Percentiles rank a stretch among this genome's conserved stretches.
Conservation (phyloP, 1,140 invertebrate species). For the Neuroterus valhalla region DNA sequence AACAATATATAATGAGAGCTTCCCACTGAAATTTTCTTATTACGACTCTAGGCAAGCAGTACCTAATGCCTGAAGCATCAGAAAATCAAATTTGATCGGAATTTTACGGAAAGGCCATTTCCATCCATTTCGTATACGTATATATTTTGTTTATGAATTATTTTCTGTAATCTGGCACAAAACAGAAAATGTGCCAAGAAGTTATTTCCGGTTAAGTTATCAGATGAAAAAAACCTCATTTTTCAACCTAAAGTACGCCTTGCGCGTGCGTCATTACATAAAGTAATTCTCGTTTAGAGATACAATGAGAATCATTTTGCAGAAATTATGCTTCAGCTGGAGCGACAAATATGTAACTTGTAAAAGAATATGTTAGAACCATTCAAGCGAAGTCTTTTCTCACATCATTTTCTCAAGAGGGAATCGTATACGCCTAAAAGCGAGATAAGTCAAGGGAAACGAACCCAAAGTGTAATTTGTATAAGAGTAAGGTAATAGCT, state of each 20-base stretch:
- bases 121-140: too few species aligned
- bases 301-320: slow-evolving; percentile 15
- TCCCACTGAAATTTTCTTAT: too few species aligned
- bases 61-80: too few species aligned
- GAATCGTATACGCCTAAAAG: background rate
- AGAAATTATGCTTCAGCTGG: background rate
- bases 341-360: slow-evolving; percentile 2
- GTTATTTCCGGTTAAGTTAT: background rate
- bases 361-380: background rate
- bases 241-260: background rate
- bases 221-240: background rate
- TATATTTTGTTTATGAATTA: too few species aligned
- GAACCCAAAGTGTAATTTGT: slow-evolving; percentile 8
- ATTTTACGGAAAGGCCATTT: too few species aligned
- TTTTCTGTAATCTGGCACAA: too few species aligned
- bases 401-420: background rate
- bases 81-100: too few species aligned
- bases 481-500: slow-evolving; percentile 10
- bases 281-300: slow-evolving; percentile 10
- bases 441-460: background rate
- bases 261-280: background rate
- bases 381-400: background rate
- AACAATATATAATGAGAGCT: too few species aligned
- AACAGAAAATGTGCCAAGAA: too few species aligned
- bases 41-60: too few species aligned